phyloP scores from a whole-genome alignment of 2,113 vertebrate genomes.

The Hylia prasina region DNA sequence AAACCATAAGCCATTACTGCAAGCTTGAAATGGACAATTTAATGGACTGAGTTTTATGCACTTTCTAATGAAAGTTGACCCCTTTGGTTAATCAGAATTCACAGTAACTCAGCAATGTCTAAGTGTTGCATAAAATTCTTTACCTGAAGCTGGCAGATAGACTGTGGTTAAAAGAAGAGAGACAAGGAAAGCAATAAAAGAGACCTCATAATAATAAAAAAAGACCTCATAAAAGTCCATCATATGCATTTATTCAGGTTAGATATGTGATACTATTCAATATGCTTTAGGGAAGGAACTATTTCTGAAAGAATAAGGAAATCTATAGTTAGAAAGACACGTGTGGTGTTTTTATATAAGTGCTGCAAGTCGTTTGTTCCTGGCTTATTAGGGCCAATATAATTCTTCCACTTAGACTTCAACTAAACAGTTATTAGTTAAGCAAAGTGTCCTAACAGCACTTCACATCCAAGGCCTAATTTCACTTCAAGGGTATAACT shows the following conservation, averaged over 20 bases:
- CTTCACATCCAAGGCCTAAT: background rate
- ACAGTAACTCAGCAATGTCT: background rate
- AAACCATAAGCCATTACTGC: slow-evolving; percentile 18
- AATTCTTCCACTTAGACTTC: background rate
- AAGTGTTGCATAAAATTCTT: background rate
- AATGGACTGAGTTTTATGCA: slow-evolving; percentile 49
- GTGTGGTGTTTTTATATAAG: background rate
- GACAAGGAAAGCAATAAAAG: background rate
- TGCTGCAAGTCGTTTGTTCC: background rate
- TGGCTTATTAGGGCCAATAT: background rate
- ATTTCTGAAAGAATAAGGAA: background rate
- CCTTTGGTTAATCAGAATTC: slow-evolving; percentile 49
- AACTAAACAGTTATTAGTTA: background rate
- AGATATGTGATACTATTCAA: background rate
- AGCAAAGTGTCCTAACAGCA: background rate
- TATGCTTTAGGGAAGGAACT: background rate
- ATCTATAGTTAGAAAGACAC: background rate
- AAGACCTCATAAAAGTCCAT: slow-evolving; percentile 7
- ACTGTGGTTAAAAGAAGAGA: background rate
- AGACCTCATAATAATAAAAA: slow-evolving; percentile 18
- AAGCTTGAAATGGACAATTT: slow-evolving; percentile 18
- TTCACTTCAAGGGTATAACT: background rate
- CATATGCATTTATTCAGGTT: background rate
- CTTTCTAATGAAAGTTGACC: slow-evolving; percentile 49
- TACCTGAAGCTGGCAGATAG: slow-evolving; percentile 1